phyloP scores from a whole-genome alignment of 1,140 invertebrate genomes.

The Campoletis sonorensis region DNA sequence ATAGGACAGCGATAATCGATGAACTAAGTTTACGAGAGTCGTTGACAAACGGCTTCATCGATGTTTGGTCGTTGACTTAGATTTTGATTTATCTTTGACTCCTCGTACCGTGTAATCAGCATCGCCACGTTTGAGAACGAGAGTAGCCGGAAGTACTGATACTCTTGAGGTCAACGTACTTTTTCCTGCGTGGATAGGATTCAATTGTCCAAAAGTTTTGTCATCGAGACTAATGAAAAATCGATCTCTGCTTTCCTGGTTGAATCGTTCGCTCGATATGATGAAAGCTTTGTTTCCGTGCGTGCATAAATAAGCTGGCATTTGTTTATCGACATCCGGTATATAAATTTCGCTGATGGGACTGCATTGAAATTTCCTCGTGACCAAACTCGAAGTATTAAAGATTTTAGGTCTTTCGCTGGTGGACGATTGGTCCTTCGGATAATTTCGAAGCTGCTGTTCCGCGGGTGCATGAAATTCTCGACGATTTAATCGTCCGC shows the following conservation, averaged over 20 bases:
- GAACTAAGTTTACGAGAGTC: no score
- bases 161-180: slow-evolving; percentile 27
- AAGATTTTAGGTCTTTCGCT: background rate
- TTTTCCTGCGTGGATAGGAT: background rate
- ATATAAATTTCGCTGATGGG: slow-evolving; percentile 58
- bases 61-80: no score
- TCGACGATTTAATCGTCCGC: background rate
- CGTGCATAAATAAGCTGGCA: slow-evolving; percentile 62
- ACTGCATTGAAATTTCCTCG: slow-evolving; percentile 56
- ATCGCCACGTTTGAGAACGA: slow-evolving; percentile 56
- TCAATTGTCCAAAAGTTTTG: slow-evolving; percentile 51
- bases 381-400: background rate
- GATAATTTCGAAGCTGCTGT: background rate
- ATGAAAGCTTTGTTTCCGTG: slow-evolving; percentile 56
- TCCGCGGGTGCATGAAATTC: background rate
- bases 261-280: slow-evolving; percentile 64
- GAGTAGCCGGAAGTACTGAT: slow-evolving; percentile 56
- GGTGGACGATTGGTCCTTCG: slow-evolving; percentile 28
- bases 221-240: slow-evolving; percentile 60
- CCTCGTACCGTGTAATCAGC: slow-evolving; percentile 59
- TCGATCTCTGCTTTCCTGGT: slow-evolving; percentile 56
- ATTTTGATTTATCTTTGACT: background rate
- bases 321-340: slow-evolving; percentile 51
- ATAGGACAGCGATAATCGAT: no score
- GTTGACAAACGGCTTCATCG: no score